A percentile compares a stretch with the other conserved stretches of the same genome.
These are phyloP conservation scores for Lycophotia porphyrea DNA, from an alignment of 2,888 invertebrate genomes.

Conservation along the genomic window DNA sequence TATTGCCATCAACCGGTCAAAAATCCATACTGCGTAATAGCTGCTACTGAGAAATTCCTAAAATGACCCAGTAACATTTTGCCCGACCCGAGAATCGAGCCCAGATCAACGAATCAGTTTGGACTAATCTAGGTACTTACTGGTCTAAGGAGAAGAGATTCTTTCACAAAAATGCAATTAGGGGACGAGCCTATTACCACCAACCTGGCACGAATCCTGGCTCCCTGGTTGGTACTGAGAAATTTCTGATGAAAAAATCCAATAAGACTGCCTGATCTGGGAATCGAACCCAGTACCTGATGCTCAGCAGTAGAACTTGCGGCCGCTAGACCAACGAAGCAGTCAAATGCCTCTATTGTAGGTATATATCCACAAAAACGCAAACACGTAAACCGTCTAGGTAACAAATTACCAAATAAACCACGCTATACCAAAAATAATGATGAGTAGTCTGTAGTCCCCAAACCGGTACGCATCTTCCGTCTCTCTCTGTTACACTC, in stretches of 20 bases:
- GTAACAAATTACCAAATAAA: constrained; percentile 56
- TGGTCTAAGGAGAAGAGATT: no score
- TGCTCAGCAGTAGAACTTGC: neutral
- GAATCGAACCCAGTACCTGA: neutral
- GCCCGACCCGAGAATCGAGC: no score
- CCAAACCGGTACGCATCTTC: constrained; percentile 59
- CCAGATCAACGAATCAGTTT: no score
- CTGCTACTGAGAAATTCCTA: neutral
- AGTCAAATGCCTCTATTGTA: neutral
- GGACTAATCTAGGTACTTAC: no score
- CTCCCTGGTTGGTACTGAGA: neutral
- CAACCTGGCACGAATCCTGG: neutral
- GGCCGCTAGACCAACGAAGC: neutral
- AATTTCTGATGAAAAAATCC: neutral
- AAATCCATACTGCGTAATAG: neutral
- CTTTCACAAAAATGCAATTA: no score
- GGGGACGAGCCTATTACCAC: neutral
- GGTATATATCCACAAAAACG: constrained; percentile 11
- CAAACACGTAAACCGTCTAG: constrained; percentile 27
- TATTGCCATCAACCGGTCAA: neutral
- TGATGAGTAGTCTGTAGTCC: constrained; percentile 57
- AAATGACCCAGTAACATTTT: no score
- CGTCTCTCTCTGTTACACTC: constrained; percentile 35
- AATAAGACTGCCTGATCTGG: neutral
- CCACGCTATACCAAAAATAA: constrained; percentile 63